phyloP scores from a whole-genome alignment of 2,888 invertebrate species.

The Callyntrura guangdongensis region DNA sequence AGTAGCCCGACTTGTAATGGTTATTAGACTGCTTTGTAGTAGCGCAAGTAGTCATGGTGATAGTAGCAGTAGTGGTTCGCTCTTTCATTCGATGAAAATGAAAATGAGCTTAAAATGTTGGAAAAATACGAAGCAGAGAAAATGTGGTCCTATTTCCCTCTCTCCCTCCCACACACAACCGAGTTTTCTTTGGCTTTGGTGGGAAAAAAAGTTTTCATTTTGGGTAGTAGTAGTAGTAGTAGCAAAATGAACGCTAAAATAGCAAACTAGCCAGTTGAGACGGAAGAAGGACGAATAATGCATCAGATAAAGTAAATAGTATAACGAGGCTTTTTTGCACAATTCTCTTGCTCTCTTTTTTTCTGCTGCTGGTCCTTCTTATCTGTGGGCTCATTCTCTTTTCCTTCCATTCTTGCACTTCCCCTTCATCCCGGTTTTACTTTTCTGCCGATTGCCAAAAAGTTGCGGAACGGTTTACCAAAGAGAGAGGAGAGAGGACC shows the following conservation, averaged over 20 bases:
- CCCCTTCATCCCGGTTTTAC: not conserved
- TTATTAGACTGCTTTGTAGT: slow-evolving; percentile 37
- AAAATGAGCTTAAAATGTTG: slow-evolving; percentile 49
- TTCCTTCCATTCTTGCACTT: not conserved
- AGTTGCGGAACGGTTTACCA: not conserved
- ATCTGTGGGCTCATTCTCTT: not conserved
- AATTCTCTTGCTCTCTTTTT: slow-evolving; percentile 31
- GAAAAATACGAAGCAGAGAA: slow-evolving; percentile 8
- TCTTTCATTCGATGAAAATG: slow-evolving; percentile 17
- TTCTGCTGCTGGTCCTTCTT: too few relatives aligned
- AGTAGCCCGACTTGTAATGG: slow-evolving; percentile 52
- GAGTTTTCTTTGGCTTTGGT: not conserved
- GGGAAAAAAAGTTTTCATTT: slow-evolving; percentile 29
- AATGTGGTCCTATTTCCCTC: not conserved
- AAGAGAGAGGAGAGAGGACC: not conserved
- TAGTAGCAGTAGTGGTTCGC: not conserved
- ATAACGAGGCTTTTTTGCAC: slow-evolving; percentile 42
- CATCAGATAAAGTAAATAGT: slow-evolving; percentile 63
- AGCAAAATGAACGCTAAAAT: not conserved
- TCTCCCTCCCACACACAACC: not conserved
- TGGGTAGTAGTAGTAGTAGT: slow-evolving; percentile 21
- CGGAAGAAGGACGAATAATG: slow-evolving; percentile 45
- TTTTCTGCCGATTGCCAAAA: slow-evolving; percentile 41
- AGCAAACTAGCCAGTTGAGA: not conserved
- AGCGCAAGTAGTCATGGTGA: too few relatives aligned